These are phyloP conservation scores for Microcebus ravelobensis DNA, from an alignment of 2,113 vertebrate genomes.

Conservation along the genomic window DNA sequence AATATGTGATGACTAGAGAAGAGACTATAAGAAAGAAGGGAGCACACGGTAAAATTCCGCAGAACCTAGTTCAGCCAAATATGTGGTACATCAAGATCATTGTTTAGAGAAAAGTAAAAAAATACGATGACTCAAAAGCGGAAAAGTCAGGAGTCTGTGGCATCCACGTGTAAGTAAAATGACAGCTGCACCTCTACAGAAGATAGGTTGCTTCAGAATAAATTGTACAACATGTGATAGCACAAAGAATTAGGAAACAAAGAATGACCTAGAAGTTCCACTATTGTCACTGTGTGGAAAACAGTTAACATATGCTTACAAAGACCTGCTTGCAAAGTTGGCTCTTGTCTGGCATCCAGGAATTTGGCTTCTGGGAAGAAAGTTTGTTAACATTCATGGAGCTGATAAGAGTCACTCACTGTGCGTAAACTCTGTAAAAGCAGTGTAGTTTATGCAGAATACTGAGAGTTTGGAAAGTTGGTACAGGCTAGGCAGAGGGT, in stretches of 20 bases:
- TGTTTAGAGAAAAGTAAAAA: background rate
- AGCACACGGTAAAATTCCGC: background rate
- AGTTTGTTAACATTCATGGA: background rate
- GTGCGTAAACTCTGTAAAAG: background rate
- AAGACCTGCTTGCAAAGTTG: background rate
- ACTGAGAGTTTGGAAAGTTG: background rate
- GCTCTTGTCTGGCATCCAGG: background rate
- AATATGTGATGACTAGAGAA: background rate
- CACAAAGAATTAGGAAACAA: background rate
- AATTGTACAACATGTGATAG: background rate
- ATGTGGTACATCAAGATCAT: background rate
- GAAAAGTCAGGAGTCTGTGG: background rate
- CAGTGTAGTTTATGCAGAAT: background rate
- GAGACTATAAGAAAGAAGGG: background rate
- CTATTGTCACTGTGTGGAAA: background rate
- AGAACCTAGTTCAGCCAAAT: background rate
- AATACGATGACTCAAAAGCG: background rate
- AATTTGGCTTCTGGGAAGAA: background rate
- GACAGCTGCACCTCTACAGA: background rate
- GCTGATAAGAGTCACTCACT: background rate
- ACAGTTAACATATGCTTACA: background rate
- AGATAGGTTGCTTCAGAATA: background rate
- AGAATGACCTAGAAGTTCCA: background rate
- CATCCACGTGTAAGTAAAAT: background rate
- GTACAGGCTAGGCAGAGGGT: background rate